Percentiles rank a stretch among this genome's conserved stretches.
Conservation (phyloP, 1,140 invertebrate species). For the Nixonia krombeini region DNA sequence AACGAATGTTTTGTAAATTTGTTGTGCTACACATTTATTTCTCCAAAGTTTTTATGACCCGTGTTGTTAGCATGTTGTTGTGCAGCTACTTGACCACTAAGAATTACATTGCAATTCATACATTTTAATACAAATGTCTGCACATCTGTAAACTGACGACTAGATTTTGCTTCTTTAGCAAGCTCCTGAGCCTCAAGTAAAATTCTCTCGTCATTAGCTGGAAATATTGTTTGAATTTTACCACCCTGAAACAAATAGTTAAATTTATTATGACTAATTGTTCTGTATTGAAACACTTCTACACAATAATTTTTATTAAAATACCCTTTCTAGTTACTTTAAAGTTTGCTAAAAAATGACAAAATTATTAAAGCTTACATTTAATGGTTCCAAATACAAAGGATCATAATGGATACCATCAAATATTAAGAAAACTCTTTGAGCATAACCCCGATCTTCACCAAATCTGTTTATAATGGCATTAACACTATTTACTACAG, state of each 20-base stretch:
- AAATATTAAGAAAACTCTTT: conserved; percentile 91
- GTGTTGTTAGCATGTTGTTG: conserved; percentile 88
- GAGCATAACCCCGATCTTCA: conserved; percentile 88
- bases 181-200: conserved; percentile 86
- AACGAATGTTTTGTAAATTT: no score
- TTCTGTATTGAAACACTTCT: not conserved
- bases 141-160: conserved; percentile 91
- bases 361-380: conserved; percentile 63
- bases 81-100: conserved; percentile 85
- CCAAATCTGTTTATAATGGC: conserved; percentile 93
- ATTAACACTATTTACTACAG: conserved; percentile 92
- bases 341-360: no score
- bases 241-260: conserved; percentile 72
- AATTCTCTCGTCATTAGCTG: conserved; percentile 79
- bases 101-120: conserved; percentile 79
- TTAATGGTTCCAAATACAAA: conserved; percentile 84
- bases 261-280: no score
- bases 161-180: conserved; percentile 88
- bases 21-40: conserved; percentile 69
- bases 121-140: conserved; percentile 89
- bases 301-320: not conserved
- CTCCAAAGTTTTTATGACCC: conserved; percentile 90
- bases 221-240: conserved; percentile 85
- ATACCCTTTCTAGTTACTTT: no score
- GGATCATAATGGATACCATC: conserved; percentile 98